Conservation (phyloP, 2,113 vertebrate species). For the Rhinichthys klamathensis region DNA sequence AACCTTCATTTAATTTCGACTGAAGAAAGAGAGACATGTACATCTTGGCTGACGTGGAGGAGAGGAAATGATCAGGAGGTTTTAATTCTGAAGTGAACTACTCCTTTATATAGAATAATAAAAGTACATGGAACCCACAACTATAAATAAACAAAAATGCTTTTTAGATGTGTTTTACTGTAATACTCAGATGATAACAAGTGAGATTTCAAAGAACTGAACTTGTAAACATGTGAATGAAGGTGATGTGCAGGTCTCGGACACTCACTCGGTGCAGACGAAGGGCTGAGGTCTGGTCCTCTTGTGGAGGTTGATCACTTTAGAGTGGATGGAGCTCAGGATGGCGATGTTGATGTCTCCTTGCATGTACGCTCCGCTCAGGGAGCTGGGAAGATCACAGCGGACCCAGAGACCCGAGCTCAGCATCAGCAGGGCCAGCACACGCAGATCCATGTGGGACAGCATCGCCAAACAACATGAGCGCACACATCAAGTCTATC, state of each 20-base stretch:
- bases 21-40: no score
- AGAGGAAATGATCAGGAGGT: no score
- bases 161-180: no score
- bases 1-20: no score
- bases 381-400: conserved; percentile 2
- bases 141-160: neutral
- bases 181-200: neutral
- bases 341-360: conserved; percentile 63
- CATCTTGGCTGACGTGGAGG: no score
- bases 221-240: neutral
- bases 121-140: neutral
- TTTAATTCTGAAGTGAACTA: no score
- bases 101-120: neutral
- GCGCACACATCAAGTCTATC: no score
- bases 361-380: conserved; percentile 25
- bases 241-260: neutral
- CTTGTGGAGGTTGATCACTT: conserved; percentile 13
- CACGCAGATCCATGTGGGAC: neutral
- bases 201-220: neutral
- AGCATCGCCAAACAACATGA: neutral
- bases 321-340: conserved; percentile 56
- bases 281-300: conserved; percentile 42
- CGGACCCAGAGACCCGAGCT: neutral
- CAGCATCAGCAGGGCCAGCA: conserved; percentile 1
- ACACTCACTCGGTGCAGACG: conserved; percentile 55